phyloP scores from a whole-genome alignment of 1,140 invertebrate species.

The Papilio xuthus region DNA sequence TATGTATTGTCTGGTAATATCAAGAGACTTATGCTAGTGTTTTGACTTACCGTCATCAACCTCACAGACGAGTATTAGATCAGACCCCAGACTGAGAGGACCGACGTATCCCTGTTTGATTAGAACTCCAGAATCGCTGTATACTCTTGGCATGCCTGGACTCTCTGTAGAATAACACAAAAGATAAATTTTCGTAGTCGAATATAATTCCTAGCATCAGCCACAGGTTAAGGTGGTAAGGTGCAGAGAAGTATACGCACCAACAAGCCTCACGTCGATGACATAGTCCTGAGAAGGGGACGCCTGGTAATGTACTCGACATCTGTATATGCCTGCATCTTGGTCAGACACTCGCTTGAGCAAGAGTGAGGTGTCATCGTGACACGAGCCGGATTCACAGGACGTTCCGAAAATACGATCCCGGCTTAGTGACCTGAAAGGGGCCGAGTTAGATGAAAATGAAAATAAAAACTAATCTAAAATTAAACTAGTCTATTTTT shows the following conservation, averaged over 20 bases:
- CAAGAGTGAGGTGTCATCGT: conserved; percentile 66
- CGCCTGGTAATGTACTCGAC: conserved; percentile 70
- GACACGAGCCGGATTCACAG: conserved; percentile 56
- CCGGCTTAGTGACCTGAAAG: conserved; percentile 50
- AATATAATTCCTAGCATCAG: neutral
- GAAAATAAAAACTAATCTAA: no score
- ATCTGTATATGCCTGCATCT: conserved; percentile 65
- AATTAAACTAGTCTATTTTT: no score
- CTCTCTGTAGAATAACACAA: conserved; percentile 52
- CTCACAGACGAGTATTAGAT: conserved; percentile 64
- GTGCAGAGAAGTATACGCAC: conserved; percentile 52
- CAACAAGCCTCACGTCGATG: conserved; percentile 66
- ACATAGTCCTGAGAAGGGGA: conserved; percentile 70
- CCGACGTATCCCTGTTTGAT: conserved; percentile 62
- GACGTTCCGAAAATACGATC: conserved; percentile 55
- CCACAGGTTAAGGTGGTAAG: neutral
- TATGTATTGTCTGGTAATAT: no score
- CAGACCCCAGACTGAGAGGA: conserved; percentile 59
- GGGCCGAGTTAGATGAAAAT: neutral
- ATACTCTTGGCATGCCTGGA: conserved; percentile 63
- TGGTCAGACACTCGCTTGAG: conserved; percentile 58
- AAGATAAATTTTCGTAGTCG: neutral
- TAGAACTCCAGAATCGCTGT: conserved; percentile 53
- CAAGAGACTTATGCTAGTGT: no score
- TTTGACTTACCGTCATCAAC: conserved; percentile 59